A percentile compares a stretch with the other conserved stretches of the same genome.
These are phyloP conservation scores for Lophochroa leadbeateri DNA, from an alignment of 2,113 vertebrate species.

Conservation along the genomic window DNA sequence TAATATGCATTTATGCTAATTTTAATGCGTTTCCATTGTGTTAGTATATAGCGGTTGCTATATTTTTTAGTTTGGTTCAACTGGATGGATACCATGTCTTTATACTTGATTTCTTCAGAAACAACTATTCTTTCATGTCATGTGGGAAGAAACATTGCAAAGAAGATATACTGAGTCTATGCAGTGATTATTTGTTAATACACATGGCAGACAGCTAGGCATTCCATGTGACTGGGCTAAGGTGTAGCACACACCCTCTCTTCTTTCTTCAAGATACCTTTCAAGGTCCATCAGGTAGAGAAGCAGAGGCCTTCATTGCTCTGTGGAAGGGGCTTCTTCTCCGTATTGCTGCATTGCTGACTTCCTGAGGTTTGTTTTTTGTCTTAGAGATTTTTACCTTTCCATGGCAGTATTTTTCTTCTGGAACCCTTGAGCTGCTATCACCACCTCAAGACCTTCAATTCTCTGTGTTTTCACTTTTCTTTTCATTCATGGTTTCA, in stretches of 20 bases:
- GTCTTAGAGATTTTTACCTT: background rate
- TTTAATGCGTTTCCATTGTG: background rate
- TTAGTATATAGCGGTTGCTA: background rate
- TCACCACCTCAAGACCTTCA: background rate
- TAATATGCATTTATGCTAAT: background rate
- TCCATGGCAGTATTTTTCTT: background rate
- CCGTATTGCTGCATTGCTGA: background rate
- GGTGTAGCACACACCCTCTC: background rate
- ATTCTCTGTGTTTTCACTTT: background rate
- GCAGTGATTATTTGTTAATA: background rate
- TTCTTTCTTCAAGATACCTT: background rate
- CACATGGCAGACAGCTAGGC: background rate
- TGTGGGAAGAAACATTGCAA: background rate
- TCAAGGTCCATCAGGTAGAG: background rate
- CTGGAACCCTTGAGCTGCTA: background rate
- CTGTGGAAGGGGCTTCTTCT: background rate
- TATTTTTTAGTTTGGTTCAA: background rate
- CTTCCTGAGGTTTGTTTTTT: background rate
- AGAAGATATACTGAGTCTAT: background rate
- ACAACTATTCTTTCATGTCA: background rate
- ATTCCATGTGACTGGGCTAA: background rate
- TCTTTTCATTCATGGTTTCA: background rate
- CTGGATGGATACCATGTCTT: background rate
- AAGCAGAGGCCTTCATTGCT: background rate
- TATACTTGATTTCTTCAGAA: background rate